These are phyloP conservation scores for Rhorus exstirpatorius DNA, from an alignment of 2,888 invertebrate genomes.

Conservation along the genomic window DNA sequence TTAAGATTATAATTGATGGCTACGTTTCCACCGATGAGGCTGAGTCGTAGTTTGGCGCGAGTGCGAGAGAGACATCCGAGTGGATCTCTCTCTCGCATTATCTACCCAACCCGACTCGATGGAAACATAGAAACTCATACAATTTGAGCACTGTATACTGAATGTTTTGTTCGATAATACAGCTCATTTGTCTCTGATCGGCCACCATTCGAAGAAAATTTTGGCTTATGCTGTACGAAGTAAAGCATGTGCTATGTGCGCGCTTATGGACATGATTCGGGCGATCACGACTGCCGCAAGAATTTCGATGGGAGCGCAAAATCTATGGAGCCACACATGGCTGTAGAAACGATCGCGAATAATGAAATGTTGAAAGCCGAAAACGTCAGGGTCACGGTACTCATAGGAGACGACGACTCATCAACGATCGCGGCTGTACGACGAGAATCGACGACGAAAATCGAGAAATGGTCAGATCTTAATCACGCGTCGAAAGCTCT, in stretches of 20 bases:
- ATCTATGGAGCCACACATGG: conserved; percentile 75
- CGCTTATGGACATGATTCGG: neutral
- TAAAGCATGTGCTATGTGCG: conserved; percentile 7
- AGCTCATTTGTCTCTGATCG: neutral
- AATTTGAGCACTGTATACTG: too few species aligned
- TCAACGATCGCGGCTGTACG: conserved; percentile 71
- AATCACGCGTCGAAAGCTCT: conserved; percentile 44
- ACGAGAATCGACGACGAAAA: conserved; percentile 44
- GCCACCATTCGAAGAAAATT: neutral
- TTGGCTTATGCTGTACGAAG: conserved; percentile 12
- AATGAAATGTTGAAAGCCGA: conserved; percentile 62
- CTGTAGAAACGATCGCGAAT: conserved; percentile 65
- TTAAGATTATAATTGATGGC: too few species aligned
- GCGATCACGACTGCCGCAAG: conserved; percentile 70
- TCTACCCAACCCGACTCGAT: too few species aligned
- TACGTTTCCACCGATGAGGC: too few species aligned
- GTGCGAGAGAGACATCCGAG: too few species aligned
- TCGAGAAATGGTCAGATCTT: conserved; percentile 65
- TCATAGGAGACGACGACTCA: conserved; percentile 74
- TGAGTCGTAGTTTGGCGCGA: too few species aligned
- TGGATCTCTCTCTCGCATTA: too few species aligned
- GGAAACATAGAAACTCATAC: too few species aligned
- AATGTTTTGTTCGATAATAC: too few species aligned
- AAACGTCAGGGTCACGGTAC: conserved; percentile 54
- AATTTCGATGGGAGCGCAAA: conserved; percentile 69